These are phyloP conservation scores for Byasa hedistus DNA, from an alignment of 2,888 invertebrate species.

Conservation along the genomic window DNA sequence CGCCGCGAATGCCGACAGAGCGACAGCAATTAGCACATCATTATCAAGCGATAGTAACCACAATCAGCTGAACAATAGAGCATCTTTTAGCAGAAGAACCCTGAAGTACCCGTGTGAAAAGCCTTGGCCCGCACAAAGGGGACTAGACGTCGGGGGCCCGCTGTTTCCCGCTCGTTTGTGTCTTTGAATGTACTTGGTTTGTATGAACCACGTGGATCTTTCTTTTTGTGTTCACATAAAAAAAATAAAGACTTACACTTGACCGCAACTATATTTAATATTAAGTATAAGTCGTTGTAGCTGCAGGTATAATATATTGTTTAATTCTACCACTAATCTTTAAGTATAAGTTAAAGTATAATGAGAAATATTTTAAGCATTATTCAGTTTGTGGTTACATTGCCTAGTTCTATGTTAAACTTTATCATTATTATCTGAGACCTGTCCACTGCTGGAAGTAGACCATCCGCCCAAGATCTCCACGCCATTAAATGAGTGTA, in stretches of 20 bases:
- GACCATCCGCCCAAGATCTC: too few species aligned
- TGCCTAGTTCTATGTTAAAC: too few species aligned
- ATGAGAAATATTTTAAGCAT: too few species aligned
- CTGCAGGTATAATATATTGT: too few species aligned
- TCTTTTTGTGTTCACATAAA: slow-evolving; percentile 7
- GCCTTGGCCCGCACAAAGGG: slow-evolving; percentile 16
- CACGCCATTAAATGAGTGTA: too few species aligned
- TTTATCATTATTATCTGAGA: too few species aligned
- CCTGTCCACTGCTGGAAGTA: too few species aligned
- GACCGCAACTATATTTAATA: background rate
- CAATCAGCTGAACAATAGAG: slow-evolving; percentile 27
- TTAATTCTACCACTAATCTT: too few species aligned
- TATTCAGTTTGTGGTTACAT: too few species aligned
- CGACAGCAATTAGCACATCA: slow-evolving; percentile 11
- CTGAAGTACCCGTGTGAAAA: slow-evolving; percentile 22
- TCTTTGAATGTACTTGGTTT: slow-evolving; percentile 21
- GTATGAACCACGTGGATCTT: slow-evolving; percentile 18
- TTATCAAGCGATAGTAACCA: slow-evolving; percentile 25
- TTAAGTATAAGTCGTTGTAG: background rate
- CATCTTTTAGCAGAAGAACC: slow-evolving; percentile 12
- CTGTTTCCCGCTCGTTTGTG: slow-evolving; percentile 26
- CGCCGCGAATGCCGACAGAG: background rate
- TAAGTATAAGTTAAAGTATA: too few species aligned
- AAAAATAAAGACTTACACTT: background rate
- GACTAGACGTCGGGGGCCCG: slow-evolving; percentile 12